Conservation (phyloP, 1,140 invertebrate species). For the Halictus rubicundus region DNA sequence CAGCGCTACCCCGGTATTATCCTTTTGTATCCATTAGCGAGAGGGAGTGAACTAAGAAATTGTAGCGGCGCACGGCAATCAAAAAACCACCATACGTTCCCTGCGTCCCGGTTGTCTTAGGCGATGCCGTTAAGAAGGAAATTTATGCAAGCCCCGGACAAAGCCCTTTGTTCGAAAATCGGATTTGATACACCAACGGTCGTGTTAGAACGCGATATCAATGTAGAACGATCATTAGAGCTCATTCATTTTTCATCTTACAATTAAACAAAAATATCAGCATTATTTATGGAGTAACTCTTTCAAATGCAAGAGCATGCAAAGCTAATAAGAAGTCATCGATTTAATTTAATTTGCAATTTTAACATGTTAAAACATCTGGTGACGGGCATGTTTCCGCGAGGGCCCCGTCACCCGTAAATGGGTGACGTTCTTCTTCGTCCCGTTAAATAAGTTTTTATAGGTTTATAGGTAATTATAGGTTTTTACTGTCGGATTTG, state of each 20-base stretch:
- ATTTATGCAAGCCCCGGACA: slow-evolving; percentile 52
- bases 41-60: slow-evolving; percentile 58
- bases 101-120: not conserved
- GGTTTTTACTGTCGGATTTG: too few relatives aligned
- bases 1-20: slow-evolving; percentile 42
- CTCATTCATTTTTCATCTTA: not conserved
- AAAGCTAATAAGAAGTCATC: too few relatives aligned
- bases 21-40: slow-evolving; percentile 60
- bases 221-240: not conserved
- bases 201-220: too few relatives aligned
- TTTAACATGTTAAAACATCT: too few relatives aligned
- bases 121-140: slow-evolving; percentile 25
- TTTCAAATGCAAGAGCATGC: too few relatives aligned
- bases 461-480: too few relatives aligned
- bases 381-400: too few relatives aligned
- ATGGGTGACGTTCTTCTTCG: too few relatives aligned
- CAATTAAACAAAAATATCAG: not conserved
- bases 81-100: slow-evolving; percentile 49
- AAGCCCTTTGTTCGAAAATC: slow-evolving; percentile 53
- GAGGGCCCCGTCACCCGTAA: too few relatives aligned
- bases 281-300: too few relatives aligned
- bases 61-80: slow-evolving; percentile 50
- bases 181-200: not conserved
- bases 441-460: too few relatives aligned
- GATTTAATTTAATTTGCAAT: too few relatives aligned